Percentiles rank a stretch among this genome's conserved stretches.
Conservation (phyloP, 2,113 vertebrate genomes). For the Eudyptes chrysolophus region DNA sequence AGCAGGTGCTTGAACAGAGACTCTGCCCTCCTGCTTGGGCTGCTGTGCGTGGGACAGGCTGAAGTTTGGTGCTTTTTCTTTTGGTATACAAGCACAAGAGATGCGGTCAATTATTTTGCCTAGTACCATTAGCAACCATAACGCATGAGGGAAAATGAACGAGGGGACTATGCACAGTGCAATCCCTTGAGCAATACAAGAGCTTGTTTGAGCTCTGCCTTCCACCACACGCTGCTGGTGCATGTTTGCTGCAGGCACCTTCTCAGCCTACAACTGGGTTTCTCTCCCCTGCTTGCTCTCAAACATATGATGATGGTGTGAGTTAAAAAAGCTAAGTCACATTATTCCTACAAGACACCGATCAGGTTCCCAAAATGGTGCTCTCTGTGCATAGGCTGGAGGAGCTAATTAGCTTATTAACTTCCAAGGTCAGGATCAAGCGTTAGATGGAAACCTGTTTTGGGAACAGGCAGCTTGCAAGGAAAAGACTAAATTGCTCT, state of each 20-base stretch:
- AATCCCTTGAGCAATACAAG: not conserved
- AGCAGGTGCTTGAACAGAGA: not conserved
- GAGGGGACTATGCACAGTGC: too few relatives aligned
- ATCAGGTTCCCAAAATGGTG: not conserved
- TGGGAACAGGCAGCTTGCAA: not conserved
- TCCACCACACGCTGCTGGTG: not conserved
- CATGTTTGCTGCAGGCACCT: not conserved
- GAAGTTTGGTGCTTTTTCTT: not conserved
- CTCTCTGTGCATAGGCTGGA: not conserved
- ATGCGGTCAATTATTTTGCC: not conserved
- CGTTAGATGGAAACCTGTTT: not conserved
- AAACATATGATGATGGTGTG: not conserved
- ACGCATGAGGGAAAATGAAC: not conserved
- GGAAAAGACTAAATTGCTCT: constrained; percentile 13
- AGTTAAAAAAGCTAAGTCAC: not conserved
- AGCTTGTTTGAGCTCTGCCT: not conserved
- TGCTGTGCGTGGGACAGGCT: not conserved
- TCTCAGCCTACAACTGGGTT: not conserved
- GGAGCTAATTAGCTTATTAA: not conserved
- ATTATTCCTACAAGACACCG: not conserved
- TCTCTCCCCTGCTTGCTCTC: not conserved
- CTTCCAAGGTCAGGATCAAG: not conserved
- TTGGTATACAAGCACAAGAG: not conserved
- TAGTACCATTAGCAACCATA: not conserved
- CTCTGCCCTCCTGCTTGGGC: not conserved